Evolutionary conservation across 1,140 invertebrate species (phyloP), one percentile per base, ranked within the genome.

Genomic region (Ceratitis capitata): DNA sequence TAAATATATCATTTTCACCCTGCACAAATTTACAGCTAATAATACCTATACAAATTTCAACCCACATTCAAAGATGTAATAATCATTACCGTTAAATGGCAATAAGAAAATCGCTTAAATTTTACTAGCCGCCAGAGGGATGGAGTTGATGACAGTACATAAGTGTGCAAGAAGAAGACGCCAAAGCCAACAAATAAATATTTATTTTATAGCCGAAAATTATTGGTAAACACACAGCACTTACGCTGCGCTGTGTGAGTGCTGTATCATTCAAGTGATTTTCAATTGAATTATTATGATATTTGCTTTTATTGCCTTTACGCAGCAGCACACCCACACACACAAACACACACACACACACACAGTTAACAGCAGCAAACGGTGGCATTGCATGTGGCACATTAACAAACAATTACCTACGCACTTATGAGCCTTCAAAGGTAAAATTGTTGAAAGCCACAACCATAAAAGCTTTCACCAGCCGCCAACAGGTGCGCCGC

Each of bases 281-380:
- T 78, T 78, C 69, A 78, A 14, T 78, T 78, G n/a, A 78, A 45
- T 78, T 45, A 45, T 45, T 78, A 45, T n/a, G n/a, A n/a, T 78
- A 47, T 47, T 78, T 78, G 69, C 69, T 42, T 42, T 78, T 45
- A 78, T 78, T 56, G 39, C 2, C 39, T 45, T 19, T 35, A 14
- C 12, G 7, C 4, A n/a, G 51, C 61, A n/a, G 51, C 61, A 35
- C 32, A n/a, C n/a, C n/a, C n/a, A n/a, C n/a, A n/a, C n/a, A n/a
- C n/a, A n/a, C n/a, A n/a, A n/a, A n/a, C n/a, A n/a, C n/a, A n/a
- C n/a, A n/a, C n/a, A n/a, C n/a, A n/a, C n/a, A n/a, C n/a, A n/a
- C n/a, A n/a, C n/a, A n/a, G n/a, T n/a, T n/a, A n/a, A n/a, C n/a
- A n/a, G n/a, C n/a, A n/a, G 51, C 10, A 56, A 7, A n/a, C 5